phyloP scores from a whole-genome alignment of 2,888 invertebrate species.

The Cistogaster globosa region DNA sequence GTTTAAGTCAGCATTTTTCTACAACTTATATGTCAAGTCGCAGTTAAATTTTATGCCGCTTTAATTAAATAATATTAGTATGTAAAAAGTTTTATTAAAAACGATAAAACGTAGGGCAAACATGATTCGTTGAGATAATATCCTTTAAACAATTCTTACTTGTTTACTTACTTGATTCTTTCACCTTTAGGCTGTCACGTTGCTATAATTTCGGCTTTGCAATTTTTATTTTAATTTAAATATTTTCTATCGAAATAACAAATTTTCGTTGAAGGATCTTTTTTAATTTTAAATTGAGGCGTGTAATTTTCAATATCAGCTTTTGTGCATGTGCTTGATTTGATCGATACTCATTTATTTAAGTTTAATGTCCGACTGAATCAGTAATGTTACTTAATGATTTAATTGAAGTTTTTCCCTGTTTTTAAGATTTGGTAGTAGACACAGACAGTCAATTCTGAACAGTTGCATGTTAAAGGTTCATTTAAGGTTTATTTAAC shows the following conservation, averaged over 20 bases:
- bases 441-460: constrained; percentile 36
- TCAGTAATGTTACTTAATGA: constrained; percentile 68
- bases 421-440: constrained; percentile 10
- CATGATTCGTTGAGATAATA: neutral
- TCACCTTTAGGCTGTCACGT: constrained; percentile 72
- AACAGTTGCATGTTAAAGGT: constrained; percentile 65
- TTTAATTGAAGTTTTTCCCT: constrained; percentile 72
- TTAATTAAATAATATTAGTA: too few species aligned
- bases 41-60: too few species aligned
- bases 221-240: constrained; percentile 57
- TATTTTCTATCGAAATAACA: constrained; percentile 61
- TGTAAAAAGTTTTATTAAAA: too few species aligned
- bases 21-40: too few species aligned
- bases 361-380: constrained; percentile 47
- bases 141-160: constrained; percentile 4
- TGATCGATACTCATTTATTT: constrained; percentile 56
- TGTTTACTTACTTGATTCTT: constrained; percentile 34
- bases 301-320: constrained; percentile 55
- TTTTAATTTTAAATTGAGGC: constrained; percentile 58
- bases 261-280: constrained; percentile 60
- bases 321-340: constrained; percentile 31
- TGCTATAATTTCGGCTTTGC: constrained; percentile 62
- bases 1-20: too few species aligned
- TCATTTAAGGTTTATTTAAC: constrained; percentile 37
- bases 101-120: neutral